Conservation (phyloP, 2,113 vertebrate species). For the Nanorana parkeri region DNA sequence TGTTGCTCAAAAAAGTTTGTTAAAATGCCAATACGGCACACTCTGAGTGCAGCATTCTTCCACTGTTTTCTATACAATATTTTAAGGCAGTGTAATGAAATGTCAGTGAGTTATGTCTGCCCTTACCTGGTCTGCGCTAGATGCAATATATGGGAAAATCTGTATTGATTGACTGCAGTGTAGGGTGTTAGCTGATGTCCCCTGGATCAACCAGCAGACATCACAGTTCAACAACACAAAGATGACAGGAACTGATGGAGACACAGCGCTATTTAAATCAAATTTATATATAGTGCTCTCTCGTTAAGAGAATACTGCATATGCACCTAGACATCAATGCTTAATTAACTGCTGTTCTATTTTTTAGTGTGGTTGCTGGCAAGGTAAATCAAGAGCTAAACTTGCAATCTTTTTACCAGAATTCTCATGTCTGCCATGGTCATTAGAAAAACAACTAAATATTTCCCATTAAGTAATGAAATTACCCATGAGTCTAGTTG, state of each 20-base stretch:
- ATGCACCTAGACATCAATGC: no score
- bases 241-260: neutral
- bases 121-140: conserved; percentile 44
- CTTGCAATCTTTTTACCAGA: no score
- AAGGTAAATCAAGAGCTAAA: no score
- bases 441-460: no score
- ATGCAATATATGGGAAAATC: conserved; percentile 49
- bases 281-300: neutral
- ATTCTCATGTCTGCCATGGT: no score
- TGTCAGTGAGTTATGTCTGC: conserved; percentile 40
- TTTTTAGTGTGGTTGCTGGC: no score
- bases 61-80: conserved; percentile 51
- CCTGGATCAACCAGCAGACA: conserved; percentile 57
- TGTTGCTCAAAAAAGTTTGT: conserved; percentile 39
- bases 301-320: no score
- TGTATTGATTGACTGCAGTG: conserved; percentile 53
- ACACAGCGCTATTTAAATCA: neutral
- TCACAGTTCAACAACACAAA: conserved; percentile 57
- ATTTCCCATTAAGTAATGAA: neutral
- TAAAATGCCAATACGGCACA: conserved; percentile 37
- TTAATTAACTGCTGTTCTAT: neutral
- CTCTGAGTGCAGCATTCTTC: conserved; percentile 22
- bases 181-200: conserved; percentile 29
- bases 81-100: conserved; percentile 50
- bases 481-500: no score